Evolutionary conservation across 1,140 invertebrate species (phyloP), one percentile per base, ranked within the genome.

Genomic region (Papilio polytes): DNA sequence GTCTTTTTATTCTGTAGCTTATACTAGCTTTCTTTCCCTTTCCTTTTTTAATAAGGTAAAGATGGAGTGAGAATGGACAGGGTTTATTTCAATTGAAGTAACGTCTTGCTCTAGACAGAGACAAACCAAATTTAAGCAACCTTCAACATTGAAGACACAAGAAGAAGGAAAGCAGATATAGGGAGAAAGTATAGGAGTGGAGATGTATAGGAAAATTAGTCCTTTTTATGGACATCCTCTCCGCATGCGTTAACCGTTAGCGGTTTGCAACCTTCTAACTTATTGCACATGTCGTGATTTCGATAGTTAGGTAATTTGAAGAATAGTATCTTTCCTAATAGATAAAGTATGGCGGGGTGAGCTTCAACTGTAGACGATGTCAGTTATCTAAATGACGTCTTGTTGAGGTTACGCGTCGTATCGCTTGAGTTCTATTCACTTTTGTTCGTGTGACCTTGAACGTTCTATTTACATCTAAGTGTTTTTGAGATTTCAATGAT

Each of bases 321-420:
- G 77, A 59, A 63, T 78, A 44, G 77, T 46, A 78, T 78, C 77
- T 78, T 78, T 66, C 77, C 77, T 66, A 78, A 78, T 66, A 78
- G 53, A 78, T 63, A 78, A 77, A 41, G 31, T 76, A 79, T 22
- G 76, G 77, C 66, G 72, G 81, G 81, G 76, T 74, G 66, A 72
- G 80, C 72, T 80, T 80, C 70, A 74, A 59, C 70, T 78, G 20
- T 41, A 26, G 3, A 84, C 80, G 53, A 48, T 20, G 53, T 74
- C 83, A 80, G 80, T 84, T 63, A 81, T 76, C 72, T 84, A 77
- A 59, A 80, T 82, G 77, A 81, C 77, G 72, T 73, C 44, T 80
- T 36, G 15, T 78, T 44, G 66, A 74, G 74, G 85, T 92, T 92
- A 91, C 90, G 89, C 56, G 36, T 63, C 12, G 53, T 18, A 77